Percentiles rank a stretch among this genome's conserved stretches.
Conservation (phyloP, 2,113 vertebrate genomes). For the Melanocharis versteri region DNA sequence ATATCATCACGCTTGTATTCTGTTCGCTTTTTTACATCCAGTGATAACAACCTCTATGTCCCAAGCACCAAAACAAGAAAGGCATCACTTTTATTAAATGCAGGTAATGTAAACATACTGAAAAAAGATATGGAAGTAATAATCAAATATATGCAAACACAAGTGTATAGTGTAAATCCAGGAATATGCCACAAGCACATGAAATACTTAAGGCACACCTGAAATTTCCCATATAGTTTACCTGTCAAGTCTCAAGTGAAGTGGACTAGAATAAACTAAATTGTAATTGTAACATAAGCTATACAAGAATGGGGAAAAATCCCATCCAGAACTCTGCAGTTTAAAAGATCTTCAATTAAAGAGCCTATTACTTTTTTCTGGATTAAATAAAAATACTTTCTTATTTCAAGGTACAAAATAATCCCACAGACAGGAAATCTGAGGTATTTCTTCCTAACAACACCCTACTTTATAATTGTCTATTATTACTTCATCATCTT, state of each 20-base stretch:
- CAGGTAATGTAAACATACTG: neutral
- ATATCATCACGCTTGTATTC: neutral
- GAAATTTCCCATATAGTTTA: neutral
- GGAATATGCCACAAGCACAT: neutral
- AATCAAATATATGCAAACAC: neutral
- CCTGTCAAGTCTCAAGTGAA: neutral
- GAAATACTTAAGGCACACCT: neutral
- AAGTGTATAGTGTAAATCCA: neutral
- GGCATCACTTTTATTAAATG: neutral
- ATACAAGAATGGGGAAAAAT: neutral
- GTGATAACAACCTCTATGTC: neutral
- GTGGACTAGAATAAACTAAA: neutral
- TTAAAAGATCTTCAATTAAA: neutral
- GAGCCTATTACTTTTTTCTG: neutral
- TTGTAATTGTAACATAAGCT: neutral
- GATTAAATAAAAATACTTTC: neutral
- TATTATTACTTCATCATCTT: neutral
- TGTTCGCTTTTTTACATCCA: neutral
- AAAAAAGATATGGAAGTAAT: neutral
- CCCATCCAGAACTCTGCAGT: neutral
- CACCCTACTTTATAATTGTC: neutral
- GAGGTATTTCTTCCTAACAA: neutral
- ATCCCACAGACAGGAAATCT: neutral
- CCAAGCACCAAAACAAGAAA: neutral
- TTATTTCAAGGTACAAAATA: neutral